Conservation (phyloP, 2,113 vertebrate genomes). For the Hemiprocne comata region DNA sequence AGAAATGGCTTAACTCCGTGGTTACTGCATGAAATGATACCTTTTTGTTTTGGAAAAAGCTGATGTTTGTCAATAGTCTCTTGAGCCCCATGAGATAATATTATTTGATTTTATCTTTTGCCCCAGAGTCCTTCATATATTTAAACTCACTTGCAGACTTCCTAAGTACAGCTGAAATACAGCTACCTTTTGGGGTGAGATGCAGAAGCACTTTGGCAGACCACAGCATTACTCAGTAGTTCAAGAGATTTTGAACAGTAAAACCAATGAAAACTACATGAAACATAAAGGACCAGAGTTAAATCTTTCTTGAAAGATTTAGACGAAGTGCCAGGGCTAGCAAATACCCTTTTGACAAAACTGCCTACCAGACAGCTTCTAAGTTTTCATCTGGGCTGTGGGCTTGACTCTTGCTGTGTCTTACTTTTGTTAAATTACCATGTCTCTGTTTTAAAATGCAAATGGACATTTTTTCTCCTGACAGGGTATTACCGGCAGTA, state of each 20-base stretch:
- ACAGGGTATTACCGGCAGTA: constrained; percentile 92
- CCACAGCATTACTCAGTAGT: neutral
- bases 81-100: neutral
- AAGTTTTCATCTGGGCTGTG: neutral
- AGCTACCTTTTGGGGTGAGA: neutral
- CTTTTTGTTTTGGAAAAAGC: constrained; percentile 3
- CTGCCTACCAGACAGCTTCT: neutral
- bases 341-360: neutral
- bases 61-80: neutral
- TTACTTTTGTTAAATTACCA: neutral
- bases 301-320: neutral
- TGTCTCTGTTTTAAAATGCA: neutral
- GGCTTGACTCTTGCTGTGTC: neutral
- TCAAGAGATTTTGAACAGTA: neutral
- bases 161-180: constrained; percentile 11
- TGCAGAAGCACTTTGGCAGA: constrained; percentile 17
- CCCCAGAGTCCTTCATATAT: neutral
- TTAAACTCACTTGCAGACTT: neutral
- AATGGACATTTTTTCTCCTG: neutral
- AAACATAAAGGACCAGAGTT: neutral
- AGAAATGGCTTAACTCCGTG: neutral
- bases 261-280: neutral
- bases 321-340: neutral
- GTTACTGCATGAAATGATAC: constrained; percentile 3
- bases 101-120: constrained; percentile 15